Evolutionary conservation across 2,113 vertebrate genomes (phyloP), one percentile per base, ranked within the genome.

Genomic region (Syngnathus typhle): DNA sequence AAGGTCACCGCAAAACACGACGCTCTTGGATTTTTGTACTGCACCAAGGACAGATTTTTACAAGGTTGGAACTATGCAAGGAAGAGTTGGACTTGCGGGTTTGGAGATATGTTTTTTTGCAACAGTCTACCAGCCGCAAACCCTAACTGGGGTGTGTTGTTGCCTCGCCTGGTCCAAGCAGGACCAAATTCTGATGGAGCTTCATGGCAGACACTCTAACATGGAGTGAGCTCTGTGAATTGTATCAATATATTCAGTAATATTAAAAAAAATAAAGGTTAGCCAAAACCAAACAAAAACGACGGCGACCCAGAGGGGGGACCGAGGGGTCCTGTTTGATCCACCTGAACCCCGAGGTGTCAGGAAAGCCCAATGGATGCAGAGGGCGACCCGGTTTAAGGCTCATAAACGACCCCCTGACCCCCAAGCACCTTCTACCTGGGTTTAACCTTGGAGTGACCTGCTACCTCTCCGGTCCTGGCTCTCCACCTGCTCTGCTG

Each of bases 401-500:
- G 84, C 83, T 6, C 55, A 36, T 36, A 58, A 36, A 36, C 76
- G 7, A 23, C n/a, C 60, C 15, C 19, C n/a, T n/a, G 19, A 36
- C 27, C 27, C 10, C 38, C 10, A 2, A 8, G n/a, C 5, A n/a
- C 41, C 41, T 23, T 43, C 21, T 13, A 44, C 11, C 60, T 21
- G 16, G 78, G 87, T 87, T 85, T 82, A 83, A 87, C 84, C 89
- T 89, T 86, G 83, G 80, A 72, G 81, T 87, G 86, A 88, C 89
- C 80, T 78, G 63, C 88, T 83, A 88, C 83, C 85, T 88, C 84
- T 88, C 88, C 84, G 87, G 88, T 89, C 88, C 88, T 90, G 89
- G 89, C 89, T 89, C 87, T 90, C 85, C 89, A 90, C 74, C 81
- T 90, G 83, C 88, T 90, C 77, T 90, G 89, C 82, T 90, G 89